Evolutionary conservation across 2,113 vertebrate genomes (phyloP).

Genomic region (Actenoides lindsayi): DNA sequence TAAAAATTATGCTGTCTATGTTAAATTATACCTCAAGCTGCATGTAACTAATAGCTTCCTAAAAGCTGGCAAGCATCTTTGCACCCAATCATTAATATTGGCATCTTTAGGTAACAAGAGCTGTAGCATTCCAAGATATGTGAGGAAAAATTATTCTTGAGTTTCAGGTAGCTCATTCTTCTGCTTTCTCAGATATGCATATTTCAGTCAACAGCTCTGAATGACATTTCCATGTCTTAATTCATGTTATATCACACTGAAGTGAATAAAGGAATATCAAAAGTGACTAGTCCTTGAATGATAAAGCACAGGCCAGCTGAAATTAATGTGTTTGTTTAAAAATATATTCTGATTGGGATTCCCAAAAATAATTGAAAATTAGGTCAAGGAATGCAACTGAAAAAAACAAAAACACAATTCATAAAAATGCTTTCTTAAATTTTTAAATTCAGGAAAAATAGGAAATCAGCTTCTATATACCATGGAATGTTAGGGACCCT

Average conservation of each 20-base stretch:
- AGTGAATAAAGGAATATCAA: not conserved
- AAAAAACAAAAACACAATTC: not conserved
- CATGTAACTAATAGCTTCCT: not conserved
- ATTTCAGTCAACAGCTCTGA: not conserved
- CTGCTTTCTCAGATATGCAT: not conserved
- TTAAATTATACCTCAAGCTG: not conserved
- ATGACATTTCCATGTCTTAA: not conserved
- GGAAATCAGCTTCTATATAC: not conserved
- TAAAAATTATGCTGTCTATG: not conserved
- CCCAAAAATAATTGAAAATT: not conserved
- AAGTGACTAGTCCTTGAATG: not conserved
- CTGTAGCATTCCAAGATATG: not conserved
- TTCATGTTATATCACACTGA: not conserved
- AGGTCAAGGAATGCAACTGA: not conserved
- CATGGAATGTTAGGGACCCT: conserved; percentile 32
- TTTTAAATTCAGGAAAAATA: conserved; percentile 30
- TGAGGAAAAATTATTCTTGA: not conserved
- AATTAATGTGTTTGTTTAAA: not conserved
- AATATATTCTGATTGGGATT: not conserved
- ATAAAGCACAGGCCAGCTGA: not conserved
- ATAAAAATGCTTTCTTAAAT: conserved; percentile 34
- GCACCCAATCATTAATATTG: not conserved
- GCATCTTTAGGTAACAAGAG: not conserved
- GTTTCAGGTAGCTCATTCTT: not conserved
- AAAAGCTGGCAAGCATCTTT: not conserved